A percentile compares a stretch with the other conserved stretches of the same genome.
Evolutionary conservation across 2,888 invertebrate species (phyloP).

Genomic region (Xanthorhoe designata): DNA sequence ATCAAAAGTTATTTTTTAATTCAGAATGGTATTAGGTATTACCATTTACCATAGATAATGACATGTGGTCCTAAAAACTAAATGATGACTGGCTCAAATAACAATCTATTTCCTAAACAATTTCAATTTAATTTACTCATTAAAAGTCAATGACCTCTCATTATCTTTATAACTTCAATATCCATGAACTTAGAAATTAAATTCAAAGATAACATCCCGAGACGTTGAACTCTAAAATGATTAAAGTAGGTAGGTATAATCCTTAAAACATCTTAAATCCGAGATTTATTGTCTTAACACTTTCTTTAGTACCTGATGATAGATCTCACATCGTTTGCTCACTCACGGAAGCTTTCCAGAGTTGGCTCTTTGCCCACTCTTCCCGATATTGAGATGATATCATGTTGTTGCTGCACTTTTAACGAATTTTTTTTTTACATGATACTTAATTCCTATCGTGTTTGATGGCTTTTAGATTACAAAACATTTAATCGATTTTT

Average conservation of each 20-base stretch:
- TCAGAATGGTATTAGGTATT: too few species aligned
- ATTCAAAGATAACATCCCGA: neutral
- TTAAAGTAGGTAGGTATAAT: neutral
- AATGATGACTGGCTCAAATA: neutral
- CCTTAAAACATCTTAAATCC: neutral
- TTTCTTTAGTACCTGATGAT: slow-evolving; percentile 20
- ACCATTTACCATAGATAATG: too few species aligned
- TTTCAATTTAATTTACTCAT: neutral
- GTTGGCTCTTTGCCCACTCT: slow-evolving; percentile 34
- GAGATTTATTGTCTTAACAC: slow-evolving; percentile 16
- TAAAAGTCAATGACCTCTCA: neutral
- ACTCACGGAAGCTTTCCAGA: slow-evolving; percentile 30
- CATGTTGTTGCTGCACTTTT: slow-evolving; percentile 36
- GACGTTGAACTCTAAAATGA: neutral
- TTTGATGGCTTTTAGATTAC: too few species aligned
- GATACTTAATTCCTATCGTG: neutral
- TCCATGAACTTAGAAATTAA: neutral
- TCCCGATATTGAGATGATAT: slow-evolving; percentile 34
- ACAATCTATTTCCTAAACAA: neutral
- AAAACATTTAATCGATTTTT: neutral
- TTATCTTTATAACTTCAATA: neutral
- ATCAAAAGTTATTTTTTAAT: too few species aligned
- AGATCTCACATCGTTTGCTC: slow-evolving; percentile 9
- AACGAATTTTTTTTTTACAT: slow-evolving; percentile 1
- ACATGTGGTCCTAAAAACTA: neutral